Evolutionary conservation across 2,888 invertebrate genomes (phyloP).

Genomic region (Xanthorhoe designata): DNA sequence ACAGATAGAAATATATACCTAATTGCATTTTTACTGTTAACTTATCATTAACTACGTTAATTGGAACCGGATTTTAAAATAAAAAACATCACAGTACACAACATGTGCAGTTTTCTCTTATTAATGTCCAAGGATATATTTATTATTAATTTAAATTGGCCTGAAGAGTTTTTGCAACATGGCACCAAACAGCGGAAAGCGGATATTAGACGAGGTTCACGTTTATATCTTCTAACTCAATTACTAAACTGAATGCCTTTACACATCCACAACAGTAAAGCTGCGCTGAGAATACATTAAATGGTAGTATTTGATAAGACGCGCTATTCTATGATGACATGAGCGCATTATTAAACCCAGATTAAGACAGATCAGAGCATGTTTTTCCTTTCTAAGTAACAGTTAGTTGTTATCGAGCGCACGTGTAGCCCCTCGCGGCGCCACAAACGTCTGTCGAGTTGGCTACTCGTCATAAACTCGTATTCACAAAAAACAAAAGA

Average conservation of each 20-base stretch:
- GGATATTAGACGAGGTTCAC: too few species aligned
- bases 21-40: not conserved
- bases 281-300: too few species aligned
- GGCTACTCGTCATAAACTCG: not conserved
- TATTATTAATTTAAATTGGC: too few species aligned
- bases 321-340: too few species aligned
- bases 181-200: too few species aligned
- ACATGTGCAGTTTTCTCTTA: not conserved
- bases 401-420: conserved; percentile 10
- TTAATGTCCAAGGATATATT: too few species aligned
- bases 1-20: conserved; percentile 8
- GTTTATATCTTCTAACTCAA: too few species aligned
- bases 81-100: not conserved
- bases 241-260: too few species aligned
- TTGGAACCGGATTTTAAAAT: not conserved
- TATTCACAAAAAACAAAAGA: conserved; percentile 11
- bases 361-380: not conserved
- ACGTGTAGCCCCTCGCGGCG: conserved; percentile 16
- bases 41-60: not conserved
- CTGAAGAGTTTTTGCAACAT: not conserved
- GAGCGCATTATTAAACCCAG: not conserved
- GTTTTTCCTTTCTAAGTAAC: not conserved
- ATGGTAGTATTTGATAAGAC: too few species aligned
- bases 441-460: conserved; percentile 9
- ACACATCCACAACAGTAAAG: too few species aligned